Conservation (phyloP, 64 coral and sea anemone genomes). For the Astreopora myriophthalma region DNA sequence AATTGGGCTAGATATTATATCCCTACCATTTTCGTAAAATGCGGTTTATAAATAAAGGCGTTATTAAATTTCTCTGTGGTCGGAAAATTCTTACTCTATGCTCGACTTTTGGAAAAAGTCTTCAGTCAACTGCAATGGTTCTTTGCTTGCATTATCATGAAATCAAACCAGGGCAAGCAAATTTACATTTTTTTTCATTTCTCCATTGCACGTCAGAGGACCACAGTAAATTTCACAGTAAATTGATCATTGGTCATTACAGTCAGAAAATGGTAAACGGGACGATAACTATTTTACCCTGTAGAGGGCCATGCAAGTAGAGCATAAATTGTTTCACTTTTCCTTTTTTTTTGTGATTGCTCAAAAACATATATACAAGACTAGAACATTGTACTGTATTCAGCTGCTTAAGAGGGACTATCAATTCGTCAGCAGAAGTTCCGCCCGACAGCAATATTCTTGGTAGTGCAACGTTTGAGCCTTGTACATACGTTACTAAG, state of each 20-base stretch:
- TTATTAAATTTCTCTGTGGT: conserved; percentile 14
- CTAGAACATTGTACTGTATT: background rate
- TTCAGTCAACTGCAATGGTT: background rate
- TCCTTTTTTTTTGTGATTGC: background rate
- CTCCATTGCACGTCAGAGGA: background rate
- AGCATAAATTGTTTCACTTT: background rate
- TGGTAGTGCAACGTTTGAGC: too few relatives aligned
- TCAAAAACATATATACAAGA: conserved; percentile 12
- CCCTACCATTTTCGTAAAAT: conserved; percentile 34
- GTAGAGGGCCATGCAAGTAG: background rate
- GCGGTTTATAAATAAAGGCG: conserved; percentile 42
- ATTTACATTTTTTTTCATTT: background rate
- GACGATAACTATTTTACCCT: background rate
- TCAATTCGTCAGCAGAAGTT: too few relatives aligned
- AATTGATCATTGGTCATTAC: background rate
- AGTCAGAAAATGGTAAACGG: background rate
- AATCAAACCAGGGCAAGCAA: background rate
- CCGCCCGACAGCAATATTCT: too few relatives aligned
- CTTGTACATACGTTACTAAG: too few relatives aligned
- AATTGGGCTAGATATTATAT: conserved; percentile 52
- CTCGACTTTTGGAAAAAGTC: background rate
- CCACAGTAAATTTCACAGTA: background rate
- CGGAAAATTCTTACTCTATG: conserved; percentile 19
- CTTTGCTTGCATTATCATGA: background rate
- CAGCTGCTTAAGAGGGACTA: too few relatives aligned